phyloP scores from a whole-genome alignment of 2,113 vertebrate genomes.

The Dromas ardeola region DNA sequence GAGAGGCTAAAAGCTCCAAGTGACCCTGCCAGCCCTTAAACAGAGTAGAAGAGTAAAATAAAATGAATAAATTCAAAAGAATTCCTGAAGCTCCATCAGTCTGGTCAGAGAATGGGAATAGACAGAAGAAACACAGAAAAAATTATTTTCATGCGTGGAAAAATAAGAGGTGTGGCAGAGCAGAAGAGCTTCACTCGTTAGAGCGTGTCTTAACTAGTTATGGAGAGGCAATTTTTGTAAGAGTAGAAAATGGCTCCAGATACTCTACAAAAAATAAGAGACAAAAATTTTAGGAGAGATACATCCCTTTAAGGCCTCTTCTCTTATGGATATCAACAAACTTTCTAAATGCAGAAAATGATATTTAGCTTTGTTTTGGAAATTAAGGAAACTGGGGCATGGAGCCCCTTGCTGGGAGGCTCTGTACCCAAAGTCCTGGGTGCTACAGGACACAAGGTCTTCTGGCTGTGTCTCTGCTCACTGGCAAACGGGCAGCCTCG shows the following conservation, averaged over 20 bases:
- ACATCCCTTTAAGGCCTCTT: background rate
- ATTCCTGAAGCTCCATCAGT: background rate
- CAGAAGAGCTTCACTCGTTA: background rate
- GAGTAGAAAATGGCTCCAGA: background rate
- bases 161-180: background rate
- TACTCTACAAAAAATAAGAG: accelerated
- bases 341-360: background rate
- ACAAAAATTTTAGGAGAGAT: background rate
- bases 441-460: background rate
- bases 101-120: background rate
- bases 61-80: background rate
- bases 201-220: background rate
- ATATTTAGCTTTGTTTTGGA: background rate
- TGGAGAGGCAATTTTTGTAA: background rate
- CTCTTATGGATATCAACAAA: background rate
- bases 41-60: background rate
- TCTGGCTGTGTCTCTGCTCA: background rate
- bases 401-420: accelerated
- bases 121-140: background rate
- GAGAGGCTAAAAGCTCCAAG: background rate
- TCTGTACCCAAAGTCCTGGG: background rate
- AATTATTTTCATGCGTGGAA: background rate
- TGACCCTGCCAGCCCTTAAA: background rate
- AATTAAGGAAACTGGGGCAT: background rate
- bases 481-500: accelerated